Percentiles rank a stretch among this genome's conserved stretches.
Conservation (phyloP, 2,797 vertebrate species). For the Urosaurus nigricauda region DNA sequence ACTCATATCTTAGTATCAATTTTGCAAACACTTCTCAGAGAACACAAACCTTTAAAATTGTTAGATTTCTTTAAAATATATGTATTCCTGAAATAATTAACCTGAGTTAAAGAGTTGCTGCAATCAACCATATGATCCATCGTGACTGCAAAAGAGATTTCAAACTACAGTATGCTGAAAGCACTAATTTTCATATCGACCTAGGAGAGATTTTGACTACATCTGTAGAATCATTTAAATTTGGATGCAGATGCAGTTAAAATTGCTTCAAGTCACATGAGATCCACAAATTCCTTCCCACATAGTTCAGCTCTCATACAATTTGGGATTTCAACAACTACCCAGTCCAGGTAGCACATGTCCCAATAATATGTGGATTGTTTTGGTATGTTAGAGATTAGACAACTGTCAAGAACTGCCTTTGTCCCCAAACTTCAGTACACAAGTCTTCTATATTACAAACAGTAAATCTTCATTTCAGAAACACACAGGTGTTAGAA, state of each 20-base stretch:
- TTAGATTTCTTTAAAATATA: not conserved
- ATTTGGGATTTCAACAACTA: constrained; percentile 2
- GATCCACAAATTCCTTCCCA: not conserved
- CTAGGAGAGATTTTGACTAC: not conserved
- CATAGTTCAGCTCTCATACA: not conserved
- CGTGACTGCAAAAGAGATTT: not conserved
- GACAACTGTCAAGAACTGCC: not conserved
- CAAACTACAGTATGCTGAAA: constrained; percentile 3
- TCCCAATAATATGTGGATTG: not conserved
- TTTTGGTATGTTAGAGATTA: not conserved
- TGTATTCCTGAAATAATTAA: not conserved
- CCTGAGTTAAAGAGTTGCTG: not conserved
- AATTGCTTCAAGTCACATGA: not conserved
- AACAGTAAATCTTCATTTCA: no score
- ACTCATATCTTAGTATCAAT: not conserved
- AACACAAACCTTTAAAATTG: not conserved
- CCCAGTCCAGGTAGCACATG: not conserved
- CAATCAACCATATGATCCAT: not conserved
- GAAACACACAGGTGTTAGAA: no score
- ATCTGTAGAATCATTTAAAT: constrained; percentile 2
- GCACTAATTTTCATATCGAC: not conserved
- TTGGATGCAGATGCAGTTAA: not conserved
- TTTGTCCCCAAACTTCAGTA: no score
- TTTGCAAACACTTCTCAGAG: not conserved
- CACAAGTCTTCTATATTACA: no score